These are phyloP conservation scores for Podarcis raffonei DNA, from an alignment of 2,113 vertebrate species.

Conservation along the genomic window DNA sequence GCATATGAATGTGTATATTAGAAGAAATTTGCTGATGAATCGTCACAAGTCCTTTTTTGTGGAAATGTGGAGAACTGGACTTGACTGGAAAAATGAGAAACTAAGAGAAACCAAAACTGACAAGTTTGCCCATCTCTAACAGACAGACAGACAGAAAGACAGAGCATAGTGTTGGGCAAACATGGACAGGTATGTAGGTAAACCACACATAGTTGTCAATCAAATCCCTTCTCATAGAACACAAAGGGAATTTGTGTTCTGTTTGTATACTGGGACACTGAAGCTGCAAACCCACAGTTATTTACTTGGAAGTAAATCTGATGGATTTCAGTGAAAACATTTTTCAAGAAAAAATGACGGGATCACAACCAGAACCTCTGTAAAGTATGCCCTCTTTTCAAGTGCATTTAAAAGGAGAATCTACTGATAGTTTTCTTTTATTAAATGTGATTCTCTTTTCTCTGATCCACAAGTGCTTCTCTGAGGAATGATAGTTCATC, in stretches of 20 bases:
- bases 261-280: not conserved
- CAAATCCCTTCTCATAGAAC: not conserved
- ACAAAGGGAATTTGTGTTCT: not conserved
- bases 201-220: not conserved
- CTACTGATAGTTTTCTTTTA: not conserved
- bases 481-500: constrained; percentile 6
- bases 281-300: not conserved
- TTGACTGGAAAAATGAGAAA: too few relatives aligned
- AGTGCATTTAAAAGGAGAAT: not conserved
- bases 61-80: too few relatives aligned
- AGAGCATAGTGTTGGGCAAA: not conserved
- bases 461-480: not conserved
- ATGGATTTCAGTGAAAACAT: not conserved
- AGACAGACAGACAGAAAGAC: too few relatives aligned
- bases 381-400: not conserved
- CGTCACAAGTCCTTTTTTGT: too few relatives aligned
- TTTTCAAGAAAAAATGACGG: not conserved
- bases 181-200: not conserved
- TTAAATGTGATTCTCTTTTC: not conserved
- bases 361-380: not conserved
- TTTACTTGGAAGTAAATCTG: not conserved
- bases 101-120: too few relatives aligned
- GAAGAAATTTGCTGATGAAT: too few relatives aligned
- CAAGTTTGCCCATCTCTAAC: too few relatives aligned
- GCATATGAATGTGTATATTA: too few relatives aligned